Evolutionary conservation across 1,140 invertebrate species (phyloP), one percentile per base, ranked within the genome.

Genomic region (Elymnias hypermnestra): DNA sequence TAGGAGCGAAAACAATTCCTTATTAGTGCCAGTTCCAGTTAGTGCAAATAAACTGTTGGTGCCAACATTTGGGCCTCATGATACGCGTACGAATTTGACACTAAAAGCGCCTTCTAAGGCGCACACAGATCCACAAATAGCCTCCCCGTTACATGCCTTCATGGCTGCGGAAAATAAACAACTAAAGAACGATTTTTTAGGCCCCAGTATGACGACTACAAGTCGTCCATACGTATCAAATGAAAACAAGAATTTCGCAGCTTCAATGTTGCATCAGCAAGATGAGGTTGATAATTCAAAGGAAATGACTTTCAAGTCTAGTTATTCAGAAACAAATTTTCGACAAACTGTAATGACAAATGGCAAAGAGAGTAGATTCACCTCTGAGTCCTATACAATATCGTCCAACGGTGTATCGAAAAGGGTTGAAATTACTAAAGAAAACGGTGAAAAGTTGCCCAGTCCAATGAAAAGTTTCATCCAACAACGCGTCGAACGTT

Each of bases 401-500:
- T 77, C 76, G 0, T 78, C 83, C 0, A 83, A 86, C 48, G 77
- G 82, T 0, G 54, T 78, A 0, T 76, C 82, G 1, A 83, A 86
- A 57, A 42, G 69, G 5, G 72, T 85, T 0, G 82, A 85, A 38
- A 85, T 85, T 3, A 85, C 82, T 0, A 85, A 85, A 22, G 82
- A 85, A 26, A 85, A 85, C 66, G 82, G 82, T 0, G 82, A 85
- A 40, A 68, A 83, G 39, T 66, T 86, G 26, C 78, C 72, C 0
- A 88, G 78, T 62, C 89, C 89, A 31, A 90, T 90, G 57, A 93
- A 92, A 64, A 96, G 94, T 19, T 94, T 96, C 53, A 95, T 97
- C 18, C 92, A 96, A 70, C 94, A 96, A 69, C 88, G 94, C 22
- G 94, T 97, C 0, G 95, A 97, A 66, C 87, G 94, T 44, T 75